Evolutionary conservation across 2,888 invertebrate genomes (phyloP).

Genomic region (Ophion costatus): DNA sequence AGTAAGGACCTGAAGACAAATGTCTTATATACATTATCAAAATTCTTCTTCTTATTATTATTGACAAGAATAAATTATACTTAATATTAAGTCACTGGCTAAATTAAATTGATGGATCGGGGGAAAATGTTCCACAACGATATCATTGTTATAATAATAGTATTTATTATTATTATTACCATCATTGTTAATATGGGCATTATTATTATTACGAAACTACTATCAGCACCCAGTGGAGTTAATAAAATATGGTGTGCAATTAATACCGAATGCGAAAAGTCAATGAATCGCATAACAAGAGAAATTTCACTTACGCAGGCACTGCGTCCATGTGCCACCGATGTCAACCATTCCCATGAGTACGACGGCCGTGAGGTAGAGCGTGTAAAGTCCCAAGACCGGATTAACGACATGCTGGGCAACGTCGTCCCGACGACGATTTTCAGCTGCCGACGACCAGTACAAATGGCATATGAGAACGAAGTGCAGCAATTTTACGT

Average conservation of each 20-base stretch:
- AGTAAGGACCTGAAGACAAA: constrained; percentile 82
- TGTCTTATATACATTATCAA: neutral
- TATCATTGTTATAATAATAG: neutral
- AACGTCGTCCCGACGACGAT: constrained; percentile 82
- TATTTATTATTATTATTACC: neutral
- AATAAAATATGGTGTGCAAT: neutral
- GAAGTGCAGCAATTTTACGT: constrained; percentile 84
- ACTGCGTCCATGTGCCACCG: constrained; percentile 84
- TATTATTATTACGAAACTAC: neutral
- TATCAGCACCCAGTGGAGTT: neutral
- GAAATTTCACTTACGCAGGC: constrained; percentile 82
- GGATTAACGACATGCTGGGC: constrained; percentile 83
- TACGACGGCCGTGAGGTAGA: constrained; percentile 84
- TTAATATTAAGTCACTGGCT: too few species aligned
- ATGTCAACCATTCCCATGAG: constrained; percentile 84
- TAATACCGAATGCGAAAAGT: neutral
- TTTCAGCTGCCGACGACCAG: constrained; percentile 84
- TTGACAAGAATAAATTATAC: too few species aligned
- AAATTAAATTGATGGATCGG: too few species aligned
- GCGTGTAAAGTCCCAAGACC: constrained; percentile 81
- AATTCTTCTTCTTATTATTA: too few species aligned
- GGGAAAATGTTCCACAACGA: neutral
- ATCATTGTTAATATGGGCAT: neutral
- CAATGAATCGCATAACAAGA: neutral
- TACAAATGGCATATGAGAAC: constrained; percentile 84